Evolutionary conservation across 2,888 invertebrate species (phyloP).

Genomic region (Eueremaeus valkanovi): DNA sequence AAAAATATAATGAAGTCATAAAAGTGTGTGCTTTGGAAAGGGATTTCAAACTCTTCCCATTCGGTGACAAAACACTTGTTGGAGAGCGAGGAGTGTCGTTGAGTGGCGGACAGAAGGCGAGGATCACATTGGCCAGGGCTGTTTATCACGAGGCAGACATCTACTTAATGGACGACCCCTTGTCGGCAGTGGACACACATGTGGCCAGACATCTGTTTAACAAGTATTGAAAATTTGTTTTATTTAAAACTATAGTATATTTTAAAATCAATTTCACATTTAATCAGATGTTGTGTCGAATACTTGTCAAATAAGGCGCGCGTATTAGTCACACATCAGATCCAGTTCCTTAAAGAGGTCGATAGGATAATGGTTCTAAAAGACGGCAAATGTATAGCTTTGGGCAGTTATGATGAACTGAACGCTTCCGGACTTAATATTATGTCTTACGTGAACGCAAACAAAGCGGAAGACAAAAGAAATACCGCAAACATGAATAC

Average conservation of each 20-base stretch:
- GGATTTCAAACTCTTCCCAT: conserved; percentile 55
- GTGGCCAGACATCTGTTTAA: conserved; percentile 47
- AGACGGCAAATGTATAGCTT: conserved; percentile 46
- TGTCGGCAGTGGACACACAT: conserved; percentile 46
- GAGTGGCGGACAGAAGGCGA: conserved; percentile 58
- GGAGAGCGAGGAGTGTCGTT: conserved; percentile 59
- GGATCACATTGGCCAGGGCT: conserved; percentile 59
- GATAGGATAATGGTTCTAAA: conserved; percentile 54
- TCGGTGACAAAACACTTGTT: conserved; percentile 57
- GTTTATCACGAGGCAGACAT: conserved; percentile 74
- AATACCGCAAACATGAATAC: too few species aligned
- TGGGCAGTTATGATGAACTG: conserved; percentile 46
- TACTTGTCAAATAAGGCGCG: conserved; percentile 53
- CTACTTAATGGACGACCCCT: conserved; percentile 56
- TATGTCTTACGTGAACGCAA: conserved; percentile 41
- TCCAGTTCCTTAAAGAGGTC: conserved; percentile 55
- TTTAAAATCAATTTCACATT: too few species aligned
- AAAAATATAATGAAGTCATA: conserved; percentile 51
- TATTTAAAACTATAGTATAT: too few species aligned
- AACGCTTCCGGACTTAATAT: conserved; percentile 44
- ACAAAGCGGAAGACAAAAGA: too few species aligned
- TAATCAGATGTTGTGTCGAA: conserved; percentile 53
- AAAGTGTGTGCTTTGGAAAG: conserved; percentile 54
- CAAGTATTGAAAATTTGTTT: conserved; percentile 40
- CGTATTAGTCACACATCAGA: conserved; percentile 57